Base-by-base conservation (phyloP, 1,140 invertebrate species). In the Sesamia nonagrioides region DNA sequence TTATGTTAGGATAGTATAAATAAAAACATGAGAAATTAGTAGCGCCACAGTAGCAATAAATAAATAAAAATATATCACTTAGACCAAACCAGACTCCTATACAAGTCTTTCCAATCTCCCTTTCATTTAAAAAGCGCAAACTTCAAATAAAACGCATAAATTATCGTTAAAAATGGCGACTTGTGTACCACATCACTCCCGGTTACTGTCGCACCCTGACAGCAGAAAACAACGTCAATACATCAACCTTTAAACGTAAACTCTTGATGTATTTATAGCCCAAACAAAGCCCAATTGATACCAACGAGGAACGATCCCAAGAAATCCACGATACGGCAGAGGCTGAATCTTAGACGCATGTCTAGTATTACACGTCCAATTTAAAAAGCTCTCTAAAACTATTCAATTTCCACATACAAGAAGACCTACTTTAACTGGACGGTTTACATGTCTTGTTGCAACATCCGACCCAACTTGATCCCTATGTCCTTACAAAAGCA, bases 251-350 rank as follows among this genome's bases (percentile, higher is more conserved):
- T 79, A 83, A 75, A 75, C 72, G 73, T 83, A 84, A 86, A 86
- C 82, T 79, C 83, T 63, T 87, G 87, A 88, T 84, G 63, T 86
- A 88, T 88, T 88, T 87, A 88, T 84, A 72, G 81, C 68, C 45
- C 66, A 80, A 83, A 86, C 79, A 82, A 88, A 84, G 74, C 58
- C 82, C 83, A 83, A 88, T 86, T 86, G 85, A 83, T 85, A 82
- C 77, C 79, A 78, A 81, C 77, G 63, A 79, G 80, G 17, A 72
- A 74, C 74, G 77, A 80, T 85, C 80, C 81, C 58, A 81, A 86
- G 85, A 84, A 86, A 86, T 83, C 84, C 81, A 81, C 80, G 77
- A 86, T 82, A 82, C 83, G 80, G 72, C 63, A 58, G 18, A 61
- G 66, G 52, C 72, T 54, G 83, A 86, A 83, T 84, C 86, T 80